These are phyloP conservation scores for Drosophila mayaguana DNA, from an alignment of 2,888 invertebrate species.

Conservation along the genomic window DNA sequence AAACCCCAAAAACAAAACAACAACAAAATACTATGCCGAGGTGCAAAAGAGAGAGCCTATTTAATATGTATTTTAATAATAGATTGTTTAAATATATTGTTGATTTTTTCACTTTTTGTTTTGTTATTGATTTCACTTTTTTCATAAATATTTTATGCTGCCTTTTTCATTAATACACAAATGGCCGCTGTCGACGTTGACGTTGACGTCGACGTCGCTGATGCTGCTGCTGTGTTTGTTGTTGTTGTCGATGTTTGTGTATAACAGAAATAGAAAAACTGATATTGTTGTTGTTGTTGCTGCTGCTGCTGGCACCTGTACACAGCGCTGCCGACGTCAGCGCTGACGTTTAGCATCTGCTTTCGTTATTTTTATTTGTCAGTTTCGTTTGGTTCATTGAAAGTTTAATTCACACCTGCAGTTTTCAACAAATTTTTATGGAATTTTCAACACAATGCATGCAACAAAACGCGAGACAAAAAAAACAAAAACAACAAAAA, in stretches of 20 bases:
- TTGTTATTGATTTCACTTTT: constrained; percentile 78
- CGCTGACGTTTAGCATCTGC: constrained; percentile 56
- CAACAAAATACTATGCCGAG: constrained; percentile 4
- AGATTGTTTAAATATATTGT: constrained; percentile 45
- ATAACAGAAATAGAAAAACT: constrained; percentile 64
- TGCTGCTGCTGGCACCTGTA: constrained; percentile 49
- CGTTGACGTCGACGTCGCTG: constrained; percentile 12
- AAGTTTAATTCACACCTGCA: constrained; percentile 63
- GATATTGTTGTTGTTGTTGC: constrained; percentile 17
- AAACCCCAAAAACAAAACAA: not conserved
- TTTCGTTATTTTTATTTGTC: constrained; percentile 27
- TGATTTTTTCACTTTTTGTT: constrained; percentile 40
- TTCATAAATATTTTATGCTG: constrained; percentile 58
- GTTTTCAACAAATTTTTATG: constrained; percentile 45
- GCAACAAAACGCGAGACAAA: constrained; percentile 24
- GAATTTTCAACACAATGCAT: constrained; percentile 41
- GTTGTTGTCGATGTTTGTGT: constrained; percentile 41
- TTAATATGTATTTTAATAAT: constrained; percentile 27
- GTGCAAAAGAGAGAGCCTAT: constrained; percentile 13
- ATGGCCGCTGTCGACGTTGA: constrained; percentile 35
- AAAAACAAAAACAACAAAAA: constrained; percentile 11
- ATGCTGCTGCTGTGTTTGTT: constrained; percentile 10
- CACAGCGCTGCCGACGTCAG: constrained; percentile 43
- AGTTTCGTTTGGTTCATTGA: constrained; percentile 46
- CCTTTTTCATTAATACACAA: constrained; percentile 45